A percentile compares a stretch with the other conserved stretches of the same genome.
These are phyloP conservation scores for Monopis laevigella DNA, from an alignment of 2,888 invertebrate genomes.

Conservation along the genomic window DNA sequence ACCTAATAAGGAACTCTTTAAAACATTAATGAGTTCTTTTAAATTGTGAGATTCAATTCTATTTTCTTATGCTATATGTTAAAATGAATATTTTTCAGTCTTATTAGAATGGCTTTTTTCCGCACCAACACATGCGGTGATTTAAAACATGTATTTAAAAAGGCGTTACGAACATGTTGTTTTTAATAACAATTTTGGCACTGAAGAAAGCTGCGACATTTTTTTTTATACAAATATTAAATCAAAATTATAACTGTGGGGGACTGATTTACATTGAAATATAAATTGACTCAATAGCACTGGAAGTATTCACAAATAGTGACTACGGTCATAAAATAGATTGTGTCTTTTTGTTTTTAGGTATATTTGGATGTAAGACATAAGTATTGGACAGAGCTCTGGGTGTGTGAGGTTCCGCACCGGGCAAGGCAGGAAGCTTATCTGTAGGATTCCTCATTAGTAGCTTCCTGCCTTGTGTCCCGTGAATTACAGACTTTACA, in stretches of 20 bases:
- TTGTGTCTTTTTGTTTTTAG: constrained; percentile 52
- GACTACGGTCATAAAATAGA: constrained; percentile 47
- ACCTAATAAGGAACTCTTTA: no score
- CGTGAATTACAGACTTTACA: constrained; percentile 74
- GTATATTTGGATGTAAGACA: constrained; percentile 63
- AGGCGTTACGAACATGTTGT: no score
- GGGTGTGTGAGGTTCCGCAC: constrained; percentile 60
- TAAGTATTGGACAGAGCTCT: constrained; percentile 77
- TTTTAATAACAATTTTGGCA: no score
- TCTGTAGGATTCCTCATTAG: constrained; percentile 78
- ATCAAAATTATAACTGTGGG: no score
- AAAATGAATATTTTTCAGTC: constrained; percentile 11
- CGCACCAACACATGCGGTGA: no score
- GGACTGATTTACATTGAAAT: no score
- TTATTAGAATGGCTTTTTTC: constrained; percentile 11
- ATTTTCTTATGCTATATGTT: no score
- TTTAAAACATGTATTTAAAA: no score
- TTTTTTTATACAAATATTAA: no score
- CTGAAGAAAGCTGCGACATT: no score
- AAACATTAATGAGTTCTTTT: no score
- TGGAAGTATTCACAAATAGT: constrained; percentile 54
- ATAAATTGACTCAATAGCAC: constrained; percentile 44
- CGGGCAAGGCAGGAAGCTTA: constrained; percentile 75
- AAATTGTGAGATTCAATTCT: no score
- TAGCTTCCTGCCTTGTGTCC: constrained; percentile 57